These are phyloP conservation scores for Guaruba guarouba DNA, from an alignment of 2,113 vertebrate genomes.

Conservation along the genomic window DNA sequence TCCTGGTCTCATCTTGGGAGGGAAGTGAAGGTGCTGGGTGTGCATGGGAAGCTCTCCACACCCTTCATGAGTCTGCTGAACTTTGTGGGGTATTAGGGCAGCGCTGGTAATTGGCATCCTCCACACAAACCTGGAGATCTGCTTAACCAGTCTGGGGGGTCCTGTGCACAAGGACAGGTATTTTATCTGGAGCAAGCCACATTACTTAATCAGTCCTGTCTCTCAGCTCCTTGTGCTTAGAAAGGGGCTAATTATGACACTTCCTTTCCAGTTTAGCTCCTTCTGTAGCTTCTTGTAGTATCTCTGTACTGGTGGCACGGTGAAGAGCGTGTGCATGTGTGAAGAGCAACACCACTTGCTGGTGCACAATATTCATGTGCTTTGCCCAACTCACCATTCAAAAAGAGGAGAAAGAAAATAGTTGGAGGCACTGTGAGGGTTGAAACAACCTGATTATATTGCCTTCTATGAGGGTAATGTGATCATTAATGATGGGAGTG, in stretches of 20 bases:
- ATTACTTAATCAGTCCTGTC: background rate
- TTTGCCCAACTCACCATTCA: background rate
- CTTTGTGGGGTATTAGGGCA: conserved; percentile 22
- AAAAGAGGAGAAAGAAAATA: background rate
- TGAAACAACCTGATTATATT: background rate
- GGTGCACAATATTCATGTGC: background rate
- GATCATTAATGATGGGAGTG: background rate
- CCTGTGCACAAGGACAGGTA: background rate
- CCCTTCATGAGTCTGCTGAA: conserved; percentile 24
- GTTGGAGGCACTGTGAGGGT: background rate
- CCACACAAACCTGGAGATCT: background rate
- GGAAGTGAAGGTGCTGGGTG: conserved; percentile 28
- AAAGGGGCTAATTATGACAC: background rate
- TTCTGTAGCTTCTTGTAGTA: background rate
- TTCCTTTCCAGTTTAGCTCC: background rate
- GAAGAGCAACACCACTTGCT: background rate
- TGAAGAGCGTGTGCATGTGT: fast-evolving
- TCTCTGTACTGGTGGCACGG: background rate
- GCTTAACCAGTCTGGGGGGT: background rate
- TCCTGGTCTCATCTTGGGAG: conserved; percentile 24
- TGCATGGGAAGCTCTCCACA: conserved; percentile 47
- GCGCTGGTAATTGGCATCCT: background rate
- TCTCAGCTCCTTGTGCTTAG: background rate
- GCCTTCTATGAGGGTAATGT: background rate
- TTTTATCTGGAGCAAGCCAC: background rate